phyloP scores from a whole-genome alignment of 2,113 vertebrate genomes.

The Rhagologus leucostigma region DNA sequence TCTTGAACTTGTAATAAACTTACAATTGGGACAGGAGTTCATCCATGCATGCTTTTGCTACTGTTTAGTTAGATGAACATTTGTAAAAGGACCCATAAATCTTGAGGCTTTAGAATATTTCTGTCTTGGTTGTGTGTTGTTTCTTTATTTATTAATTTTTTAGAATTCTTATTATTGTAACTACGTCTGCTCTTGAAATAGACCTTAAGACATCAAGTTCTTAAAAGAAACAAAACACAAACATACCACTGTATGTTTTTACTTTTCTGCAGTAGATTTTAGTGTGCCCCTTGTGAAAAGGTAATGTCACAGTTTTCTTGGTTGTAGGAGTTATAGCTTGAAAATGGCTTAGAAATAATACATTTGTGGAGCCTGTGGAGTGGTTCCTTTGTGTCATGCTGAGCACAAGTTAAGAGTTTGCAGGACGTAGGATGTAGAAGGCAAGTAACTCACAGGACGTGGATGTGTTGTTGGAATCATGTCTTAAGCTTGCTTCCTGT shows the following conservation, averaged over 20 bases:
- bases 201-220: not conserved
- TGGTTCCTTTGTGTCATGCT: not conserved
- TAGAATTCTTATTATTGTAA: not conserved
- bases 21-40: not conserved
- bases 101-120: not conserved
- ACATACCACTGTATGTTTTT: not conserved
- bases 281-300: not conserved
- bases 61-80: not conserved
- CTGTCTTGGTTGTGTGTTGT: not conserved
- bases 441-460: rapidly evolving
- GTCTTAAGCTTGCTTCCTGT: not conserved
- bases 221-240: not conserved
- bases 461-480: rapidly evolving
- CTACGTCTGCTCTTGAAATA: not conserved
- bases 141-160: not conserved
- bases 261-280: not conserved
- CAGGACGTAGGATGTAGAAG: not conserved
- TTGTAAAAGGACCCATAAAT: not conserved
- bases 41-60: not conserved
- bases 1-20: not conserved
- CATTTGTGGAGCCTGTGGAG: not conserved
- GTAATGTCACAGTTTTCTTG: not conserved
- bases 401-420: not conserved
- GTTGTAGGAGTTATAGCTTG: not conserved
- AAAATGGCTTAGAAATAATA: not conserved